phyloP scores from a whole-genome alignment of 2,113 vertebrate species.

The Pontoporia blainvillei region DNA sequence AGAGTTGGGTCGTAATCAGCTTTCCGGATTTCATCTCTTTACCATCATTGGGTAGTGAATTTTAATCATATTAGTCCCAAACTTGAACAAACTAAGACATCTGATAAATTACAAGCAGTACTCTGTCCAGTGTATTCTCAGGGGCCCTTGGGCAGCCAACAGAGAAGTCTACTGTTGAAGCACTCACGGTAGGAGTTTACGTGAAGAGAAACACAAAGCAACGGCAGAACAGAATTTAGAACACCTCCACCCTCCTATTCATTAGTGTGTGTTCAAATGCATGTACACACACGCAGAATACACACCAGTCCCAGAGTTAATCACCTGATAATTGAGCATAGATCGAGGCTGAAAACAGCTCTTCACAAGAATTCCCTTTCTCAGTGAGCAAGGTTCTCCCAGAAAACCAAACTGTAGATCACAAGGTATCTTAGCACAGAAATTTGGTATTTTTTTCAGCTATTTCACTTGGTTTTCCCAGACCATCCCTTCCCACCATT shows the following conservation, averaged over 20 bases:
- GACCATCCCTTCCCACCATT: not conserved
- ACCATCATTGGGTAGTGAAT: not conserved
- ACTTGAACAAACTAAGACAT: not conserved
- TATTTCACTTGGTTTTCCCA: not conserved
- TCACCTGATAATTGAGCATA: rapidly evolving
- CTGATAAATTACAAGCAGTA: not conserved
- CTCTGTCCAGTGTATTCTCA: not conserved
- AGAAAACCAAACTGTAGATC: not conserved
- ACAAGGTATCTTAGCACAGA: not conserved
- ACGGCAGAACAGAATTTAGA: not conserved
- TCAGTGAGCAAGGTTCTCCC: not conserved
- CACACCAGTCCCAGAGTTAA: not conserved
- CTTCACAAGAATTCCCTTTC: not conserved
- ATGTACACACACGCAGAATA: not conserved
- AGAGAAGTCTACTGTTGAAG: not conserved
- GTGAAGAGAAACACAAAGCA: not conserved
- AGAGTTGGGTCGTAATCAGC: not conserved
- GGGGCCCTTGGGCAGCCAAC: not conserved
- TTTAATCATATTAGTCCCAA: not conserved
- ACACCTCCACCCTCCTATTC: not conserved
- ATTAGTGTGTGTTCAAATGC: not conserved
- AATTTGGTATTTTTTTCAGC: not conserved
- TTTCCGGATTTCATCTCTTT: not conserved
- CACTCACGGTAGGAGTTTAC: not conserved
- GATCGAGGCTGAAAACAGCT: not conserved